Evolutionary conservation across 2,888 invertebrate genomes (phyloP).

Genomic region (Microplitis deprimator): DNA sequence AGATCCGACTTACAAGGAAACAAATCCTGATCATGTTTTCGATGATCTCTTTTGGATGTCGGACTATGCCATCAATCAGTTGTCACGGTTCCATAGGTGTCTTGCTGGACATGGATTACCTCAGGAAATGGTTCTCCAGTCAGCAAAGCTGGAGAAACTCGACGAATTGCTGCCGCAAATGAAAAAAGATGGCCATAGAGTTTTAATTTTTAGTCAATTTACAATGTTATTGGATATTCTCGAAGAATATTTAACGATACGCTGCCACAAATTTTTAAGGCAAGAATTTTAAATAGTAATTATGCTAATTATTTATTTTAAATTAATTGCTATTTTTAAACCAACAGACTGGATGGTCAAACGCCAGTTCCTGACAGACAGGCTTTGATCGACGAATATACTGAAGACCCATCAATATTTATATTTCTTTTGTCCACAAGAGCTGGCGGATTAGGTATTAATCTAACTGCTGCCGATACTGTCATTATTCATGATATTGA

Average conservation of each 20-base stretch:
- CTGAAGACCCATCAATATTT: conserved; percentile 84
- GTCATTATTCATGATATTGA: conserved; percentile 98
- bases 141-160: conserved; percentile 89
- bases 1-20: conserved; percentile 82
- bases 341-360: conserved; percentile 85
- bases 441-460: conserved; percentile 97
- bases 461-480: conserved; percentile 93
- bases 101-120: conserved; percentile 78
- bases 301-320: not conserved
- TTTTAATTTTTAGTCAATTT: conserved; percentile 96
- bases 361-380: conserved; percentile 91
- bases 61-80: conserved; percentile 91
- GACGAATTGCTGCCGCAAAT: conserved; percentile 84
- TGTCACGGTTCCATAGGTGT: conserved; percentile 80
- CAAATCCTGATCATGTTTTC: conserved; percentile 83
- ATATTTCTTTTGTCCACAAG: conserved; percentile 92
- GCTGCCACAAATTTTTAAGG: conserved; percentile 80
- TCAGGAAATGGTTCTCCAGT: conserved; percentile 81
- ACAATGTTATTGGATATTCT: conserved; percentile 94
- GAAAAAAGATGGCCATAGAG: conserved; percentile 83
- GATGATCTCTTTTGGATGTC: conserved; percentile 91
- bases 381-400: conserved; percentile 91
- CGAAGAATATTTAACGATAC: conserved; percentile 87
- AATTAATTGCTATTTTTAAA: not conserved
- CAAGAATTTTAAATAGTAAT: conserved; percentile 37